Evolutionary conservation across 2,797 vertebrate genomes (phyloP), one percentile per base, ranked within the genome.

Genomic region (Halcyon leucocephala): DNA sequence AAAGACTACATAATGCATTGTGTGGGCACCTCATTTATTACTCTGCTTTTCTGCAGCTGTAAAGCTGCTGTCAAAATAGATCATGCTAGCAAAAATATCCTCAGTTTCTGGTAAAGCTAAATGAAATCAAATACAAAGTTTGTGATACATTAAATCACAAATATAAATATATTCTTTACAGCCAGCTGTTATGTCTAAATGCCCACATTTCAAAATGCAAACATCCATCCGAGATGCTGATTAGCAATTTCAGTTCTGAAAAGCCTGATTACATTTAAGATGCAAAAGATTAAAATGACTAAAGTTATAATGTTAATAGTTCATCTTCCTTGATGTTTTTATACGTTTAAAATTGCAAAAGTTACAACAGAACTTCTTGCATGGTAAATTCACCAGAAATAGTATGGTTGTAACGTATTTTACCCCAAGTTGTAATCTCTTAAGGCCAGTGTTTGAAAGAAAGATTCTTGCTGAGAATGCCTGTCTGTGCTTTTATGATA

Each of bases 121-220:
- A 91, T 97, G 95, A 98, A 98, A 96, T 93, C 21, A 98, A 98
- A 97, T 97, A 94, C 92, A 96, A 98, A 97, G 95, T 97, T 97
- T 97, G 97, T 86, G 96, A 98, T 97, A 98, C 94, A 97, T 98
- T 97, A 97, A 97, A 97, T 97, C 96, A 97, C 97, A 98, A 98
- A 97, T 96, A 98, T 97, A 98, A 98, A 98, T 97, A 97, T 95
- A 94, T 97, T 90, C 96, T 98, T 98, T 98, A 98, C 94, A 95
- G 92, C 97, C 95, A 96, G 97, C 97, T 98, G 94, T 97, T 97
- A 94, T 91, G 95, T 96, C 96, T 97, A 96, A 97, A 96, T 94
- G 90, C 86, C 83, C 91, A 92, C 91, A 86, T 96, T 98, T 97
- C 77, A 95, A 97, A 98, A 96, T 94, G 94, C 97, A 97, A 98